Conservation (phyloP, 2,113 vertebrate species). For the Bombycilla garrulus region DNA sequence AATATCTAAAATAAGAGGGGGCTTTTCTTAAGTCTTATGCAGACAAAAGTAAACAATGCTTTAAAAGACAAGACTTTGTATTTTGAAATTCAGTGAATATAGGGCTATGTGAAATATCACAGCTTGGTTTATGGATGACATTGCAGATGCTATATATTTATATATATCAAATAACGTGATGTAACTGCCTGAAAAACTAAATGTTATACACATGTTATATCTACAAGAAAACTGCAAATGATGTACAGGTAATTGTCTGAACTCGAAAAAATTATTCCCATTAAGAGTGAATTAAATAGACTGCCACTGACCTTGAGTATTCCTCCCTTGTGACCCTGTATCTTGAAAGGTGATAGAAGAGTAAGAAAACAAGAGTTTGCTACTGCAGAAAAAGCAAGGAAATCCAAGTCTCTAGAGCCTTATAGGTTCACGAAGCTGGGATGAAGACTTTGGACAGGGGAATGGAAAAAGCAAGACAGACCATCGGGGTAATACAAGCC, state of each 20-base stretch:
- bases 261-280: background rate
- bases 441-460: background rate
- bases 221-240: slow-evolving; percentile 5
- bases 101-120: background rate
- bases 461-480: background rate
- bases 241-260: background rate
- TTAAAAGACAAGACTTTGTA: background rate
- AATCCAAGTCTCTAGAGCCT: background rate
- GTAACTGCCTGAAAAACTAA: background rate
- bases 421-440: background rate
- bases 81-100: background rate
- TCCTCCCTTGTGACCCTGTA: background rate
- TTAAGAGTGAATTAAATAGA: background rate
- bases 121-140: background rate
- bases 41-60: background rate
- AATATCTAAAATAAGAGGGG: background rate
- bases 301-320: background rate
- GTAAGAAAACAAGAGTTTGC: background rate
- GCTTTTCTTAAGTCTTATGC: background rate
- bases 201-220: background rate
- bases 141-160: background rate
- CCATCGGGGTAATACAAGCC: background rate
- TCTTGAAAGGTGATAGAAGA: background rate
- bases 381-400: background rate
- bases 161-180: background rate